phyloP scores from a whole-genome alignment of 2,888 invertebrate species.

The Melanchra persicariae region DNA sequence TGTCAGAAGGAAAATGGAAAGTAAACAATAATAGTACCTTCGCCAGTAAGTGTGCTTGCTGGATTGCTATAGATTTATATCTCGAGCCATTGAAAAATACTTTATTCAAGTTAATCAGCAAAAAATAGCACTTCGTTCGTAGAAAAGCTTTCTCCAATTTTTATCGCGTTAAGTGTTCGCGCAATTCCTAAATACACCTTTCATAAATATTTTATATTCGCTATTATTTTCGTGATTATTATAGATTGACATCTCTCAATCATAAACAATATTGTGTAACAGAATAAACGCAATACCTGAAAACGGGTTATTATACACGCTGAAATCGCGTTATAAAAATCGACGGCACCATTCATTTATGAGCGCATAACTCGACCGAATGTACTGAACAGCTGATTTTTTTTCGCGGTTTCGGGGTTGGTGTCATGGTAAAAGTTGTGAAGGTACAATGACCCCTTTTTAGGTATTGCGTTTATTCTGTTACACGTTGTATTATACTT shows the following conservation, averaged over 20 bases:
- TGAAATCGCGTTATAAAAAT: too few species aligned
- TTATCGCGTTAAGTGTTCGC: conserved; percentile 35
- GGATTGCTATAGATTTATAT: conserved; percentile 45
- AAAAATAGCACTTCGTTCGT: conserved; percentile 31
- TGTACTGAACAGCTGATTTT: too few species aligned
- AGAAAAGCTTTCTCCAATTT: conserved; percentile 48
- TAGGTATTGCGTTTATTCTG: too few species aligned
- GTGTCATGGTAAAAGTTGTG: too few species aligned
- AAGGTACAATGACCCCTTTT: too few species aligned
- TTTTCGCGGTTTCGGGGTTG: too few species aligned
- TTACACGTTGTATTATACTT: too few species aligned
- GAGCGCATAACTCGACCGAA: too few species aligned
- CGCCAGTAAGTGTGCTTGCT: conserved; percentile 1
- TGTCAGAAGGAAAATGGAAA: conserved; percentile 24
- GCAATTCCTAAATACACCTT: conserved; percentile 17
- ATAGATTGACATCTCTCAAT: background rate
- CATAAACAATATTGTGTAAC: background rate
- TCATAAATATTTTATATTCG: background rate
- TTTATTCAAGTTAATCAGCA: conserved; percentile 31
- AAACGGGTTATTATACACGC: too few species aligned
- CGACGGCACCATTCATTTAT: too few species aligned
- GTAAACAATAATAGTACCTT: conserved; percentile 17
- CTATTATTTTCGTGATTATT: background rate
- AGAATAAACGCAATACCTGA: too few species aligned
- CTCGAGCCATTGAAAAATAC: conserved; percentile 38